These are phyloP conservation scores for Eumacrocentrus americanus DNA, from an alignment of 2,888 invertebrate species.

Conservation along the genomic window DNA sequence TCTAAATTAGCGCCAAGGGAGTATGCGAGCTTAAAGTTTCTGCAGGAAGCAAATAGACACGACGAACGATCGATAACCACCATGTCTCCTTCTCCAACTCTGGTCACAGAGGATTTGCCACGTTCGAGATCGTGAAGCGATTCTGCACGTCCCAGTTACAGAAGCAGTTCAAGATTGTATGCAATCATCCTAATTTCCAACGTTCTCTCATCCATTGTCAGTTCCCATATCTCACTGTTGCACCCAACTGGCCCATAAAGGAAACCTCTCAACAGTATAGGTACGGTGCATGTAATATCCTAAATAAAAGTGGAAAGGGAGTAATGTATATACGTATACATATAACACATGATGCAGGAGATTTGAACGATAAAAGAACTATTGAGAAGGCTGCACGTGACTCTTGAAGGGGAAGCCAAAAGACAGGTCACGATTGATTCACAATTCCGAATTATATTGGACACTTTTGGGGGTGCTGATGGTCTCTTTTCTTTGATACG, in stretches of 20 bases:
- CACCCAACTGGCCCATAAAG: too few species aligned
- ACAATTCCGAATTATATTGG: slow-evolving; percentile 29
- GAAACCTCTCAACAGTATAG: too few species aligned
- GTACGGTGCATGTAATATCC: too few species aligned
- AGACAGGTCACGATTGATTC: slow-evolving; percentile 32
- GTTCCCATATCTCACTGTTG: background rate
- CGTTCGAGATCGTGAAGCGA: slow-evolving; percentile 16
- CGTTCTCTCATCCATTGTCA: background rate
- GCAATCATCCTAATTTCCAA: background rate
- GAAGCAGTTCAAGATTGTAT: background rate
- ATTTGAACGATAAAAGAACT: slow-evolving; percentile 27
- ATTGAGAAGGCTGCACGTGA: slow-evolving; percentile 25
- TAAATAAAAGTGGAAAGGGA: background rate
- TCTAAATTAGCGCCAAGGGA: slow-evolving; percentile 38
- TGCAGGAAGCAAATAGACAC: slow-evolving; percentile 33
- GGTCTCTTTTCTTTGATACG: background rate
- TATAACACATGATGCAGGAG: slow-evolving; percentile 12
- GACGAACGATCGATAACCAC: slow-evolving; percentile 36
- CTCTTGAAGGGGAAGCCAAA: slow-evolving; percentile 17
- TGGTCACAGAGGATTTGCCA: slow-evolving; percentile 23
- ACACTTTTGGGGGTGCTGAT: slow-evolving; percentile 8
- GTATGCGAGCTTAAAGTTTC: slow-evolving; percentile 33
- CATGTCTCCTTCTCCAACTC: slow-evolving; percentile 24
- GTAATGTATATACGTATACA: slow-evolving; percentile 7
- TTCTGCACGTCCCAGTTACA: slow-evolving; percentile 9